Evolutionary conservation across 2,113 vertebrate species (phyloP).

Genomic region (Tragulus kanchil): DNA sequence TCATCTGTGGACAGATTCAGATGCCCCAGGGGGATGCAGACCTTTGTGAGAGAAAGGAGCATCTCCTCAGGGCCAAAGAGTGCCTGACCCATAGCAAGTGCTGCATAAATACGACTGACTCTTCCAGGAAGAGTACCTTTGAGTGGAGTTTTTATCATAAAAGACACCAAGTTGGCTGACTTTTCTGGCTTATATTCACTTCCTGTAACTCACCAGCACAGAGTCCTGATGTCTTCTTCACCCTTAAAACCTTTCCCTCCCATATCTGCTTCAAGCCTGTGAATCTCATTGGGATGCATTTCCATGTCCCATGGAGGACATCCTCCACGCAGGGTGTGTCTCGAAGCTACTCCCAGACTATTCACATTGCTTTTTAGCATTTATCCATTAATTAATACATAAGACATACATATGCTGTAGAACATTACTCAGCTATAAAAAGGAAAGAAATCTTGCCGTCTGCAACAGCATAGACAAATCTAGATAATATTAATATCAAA

Average conservation of each 20-base stretch:
- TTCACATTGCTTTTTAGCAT: neutral
- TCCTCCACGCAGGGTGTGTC: neutral
- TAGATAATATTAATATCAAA: neutral
- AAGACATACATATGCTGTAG: neutral
- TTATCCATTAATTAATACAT: neutral
- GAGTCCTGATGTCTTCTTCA: neutral
- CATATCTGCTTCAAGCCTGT: no score
- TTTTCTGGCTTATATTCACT: neutral
- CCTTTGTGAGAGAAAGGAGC: neutral
- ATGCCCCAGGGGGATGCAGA: neutral
- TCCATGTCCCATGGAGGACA: neutral
- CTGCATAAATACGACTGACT: neutral
- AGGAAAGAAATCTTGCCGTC: neutral
- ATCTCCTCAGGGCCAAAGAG: accelerated
- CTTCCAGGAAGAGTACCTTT: neutral
- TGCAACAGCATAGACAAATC: neutral
- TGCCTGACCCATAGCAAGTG: neutral
- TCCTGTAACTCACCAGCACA: accelerated
- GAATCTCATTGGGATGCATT: neutral
- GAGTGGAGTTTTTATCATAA: neutral
- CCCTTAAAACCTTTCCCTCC: neutral
- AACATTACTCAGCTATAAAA: neutral
- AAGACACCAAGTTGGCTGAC: neutral
- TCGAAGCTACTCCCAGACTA: neutral
- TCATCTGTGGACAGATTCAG: neutral